These are phyloP conservation scores for Chinchilla lanigera DNA, from an alignment of 2,113 vertebrate genomes.

Conservation along the genomic window DNA sequence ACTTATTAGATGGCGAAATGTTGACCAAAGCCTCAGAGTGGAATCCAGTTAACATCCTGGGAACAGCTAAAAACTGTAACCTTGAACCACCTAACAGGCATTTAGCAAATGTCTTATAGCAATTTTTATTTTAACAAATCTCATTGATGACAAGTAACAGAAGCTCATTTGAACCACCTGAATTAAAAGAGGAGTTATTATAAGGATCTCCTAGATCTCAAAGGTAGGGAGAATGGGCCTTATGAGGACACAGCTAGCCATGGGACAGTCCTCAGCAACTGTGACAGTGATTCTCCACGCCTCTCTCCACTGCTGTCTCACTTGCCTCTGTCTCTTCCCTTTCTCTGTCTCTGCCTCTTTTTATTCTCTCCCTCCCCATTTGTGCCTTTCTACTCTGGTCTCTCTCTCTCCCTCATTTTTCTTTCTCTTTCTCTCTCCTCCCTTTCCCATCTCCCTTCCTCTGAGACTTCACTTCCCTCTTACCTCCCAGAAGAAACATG, in stretches of 20 bases:
- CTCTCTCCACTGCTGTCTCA: neutral
- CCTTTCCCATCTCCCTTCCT: neutral
- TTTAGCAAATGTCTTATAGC: slow-evolving; percentile 32
- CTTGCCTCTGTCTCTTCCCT: neutral
- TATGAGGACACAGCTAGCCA: neutral
- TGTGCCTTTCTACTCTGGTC: neutral
- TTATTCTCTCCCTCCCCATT: neutral
- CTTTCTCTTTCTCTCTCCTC: neutral
- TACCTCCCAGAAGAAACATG: neutral
- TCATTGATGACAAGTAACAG: slow-evolving; percentile 31
- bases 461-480: neutral
- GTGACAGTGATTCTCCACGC: neutral
- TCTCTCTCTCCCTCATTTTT: too few species aligned
- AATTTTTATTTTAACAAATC: slow-evolving; percentile 29
- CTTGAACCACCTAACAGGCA: slow-evolving; percentile 28
- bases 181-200: slow-evolving; percentile 18
- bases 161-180: neutral
- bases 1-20: slow-evolving; percentile 35
- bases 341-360: rapidly evolving
- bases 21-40: slow-evolving; percentile 50
- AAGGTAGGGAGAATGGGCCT: neutral
- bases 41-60: slow-evolving; percentile 38
- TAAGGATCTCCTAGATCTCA: slow-evolving; percentile 20
- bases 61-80: neutral
- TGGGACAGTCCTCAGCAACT: neutral